Evolutionary conservation across 2,113 vertebrate species (phyloP).

Genomic region (Calidris pugnax): DNA sequence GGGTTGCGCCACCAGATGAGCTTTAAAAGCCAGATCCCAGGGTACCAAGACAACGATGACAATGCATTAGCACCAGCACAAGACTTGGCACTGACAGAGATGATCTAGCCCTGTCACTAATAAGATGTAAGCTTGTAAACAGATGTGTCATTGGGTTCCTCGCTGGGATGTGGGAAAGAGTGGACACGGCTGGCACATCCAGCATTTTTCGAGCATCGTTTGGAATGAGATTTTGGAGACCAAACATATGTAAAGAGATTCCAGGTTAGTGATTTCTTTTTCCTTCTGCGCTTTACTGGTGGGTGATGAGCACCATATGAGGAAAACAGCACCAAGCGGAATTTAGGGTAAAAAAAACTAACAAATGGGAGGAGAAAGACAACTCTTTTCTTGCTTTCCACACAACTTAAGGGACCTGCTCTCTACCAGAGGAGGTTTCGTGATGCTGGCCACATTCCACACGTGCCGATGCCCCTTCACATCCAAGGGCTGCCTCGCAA

Average conservation of each 20-base stretch:
- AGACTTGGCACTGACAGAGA: background rate
- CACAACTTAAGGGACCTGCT: background rate
- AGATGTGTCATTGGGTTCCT: background rate
- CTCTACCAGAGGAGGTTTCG: background rate
- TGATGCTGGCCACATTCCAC: background rate
- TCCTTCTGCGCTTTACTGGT: background rate
- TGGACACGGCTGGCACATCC: background rate
- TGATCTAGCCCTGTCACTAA: background rate
- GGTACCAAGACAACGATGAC: background rate
- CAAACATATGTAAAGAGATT: background rate
- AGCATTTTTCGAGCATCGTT: background rate
- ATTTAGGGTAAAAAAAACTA: background rate
- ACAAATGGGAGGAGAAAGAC: background rate
- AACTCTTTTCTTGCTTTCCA: background rate
- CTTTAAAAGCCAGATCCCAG: background rate
- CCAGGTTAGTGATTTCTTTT: background rate
- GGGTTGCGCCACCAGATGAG: background rate
- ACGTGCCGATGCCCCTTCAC: background rate
- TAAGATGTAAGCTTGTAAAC: background rate
- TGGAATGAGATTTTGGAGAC: background rate
- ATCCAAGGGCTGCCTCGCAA: slow-evolving; percentile 31
- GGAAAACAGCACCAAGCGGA: background rate
- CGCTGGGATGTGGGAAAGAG: background rate
- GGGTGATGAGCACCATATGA: background rate
- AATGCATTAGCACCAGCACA: background rate